Evolutionary conservation across 2,797 vertebrate species (phyloP).

Genomic region (Natrix natrix): DNA sequence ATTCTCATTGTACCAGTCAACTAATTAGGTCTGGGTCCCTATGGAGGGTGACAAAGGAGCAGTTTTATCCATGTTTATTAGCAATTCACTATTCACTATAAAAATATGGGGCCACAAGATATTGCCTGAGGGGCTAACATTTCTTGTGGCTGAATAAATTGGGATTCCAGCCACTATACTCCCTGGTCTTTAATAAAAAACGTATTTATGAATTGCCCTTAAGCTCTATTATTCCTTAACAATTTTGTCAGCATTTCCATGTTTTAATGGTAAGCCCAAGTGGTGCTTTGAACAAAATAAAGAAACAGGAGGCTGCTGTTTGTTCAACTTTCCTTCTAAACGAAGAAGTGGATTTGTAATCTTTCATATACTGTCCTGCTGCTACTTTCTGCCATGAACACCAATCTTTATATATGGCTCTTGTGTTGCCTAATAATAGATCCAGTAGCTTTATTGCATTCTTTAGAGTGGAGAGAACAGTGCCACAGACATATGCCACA

Average conservation of each 20-base stretch:
- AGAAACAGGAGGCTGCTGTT: neutral
- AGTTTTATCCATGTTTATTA: conserved; percentile 34
- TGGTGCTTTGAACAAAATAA: conserved; percentile 2
- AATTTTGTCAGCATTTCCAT: neutral
- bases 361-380: neutral
- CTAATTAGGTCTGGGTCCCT: conserved; percentile 48
- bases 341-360: neutral
- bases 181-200: neutral
- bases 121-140: neutral
- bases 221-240: neutral
- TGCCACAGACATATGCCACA: neutral
- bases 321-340: neutral
- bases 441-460: neutral
- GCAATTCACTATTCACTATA: conserved; percentile 21
- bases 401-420: neutral
- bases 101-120: neutral
- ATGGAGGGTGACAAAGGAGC: conserved; percentile 43
- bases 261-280: neutral
- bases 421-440: neutral
- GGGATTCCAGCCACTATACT: neutral
- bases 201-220: neutral
- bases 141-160: neutral
- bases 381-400: neutral
- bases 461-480: neutral
- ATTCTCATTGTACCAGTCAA: conserved; percentile 21